Evolutionary conservation across 1,140 invertebrate species (phyloP), one percentile per base, ranked within the genome.

Genomic region (Zaprionus inermis): DNA sequence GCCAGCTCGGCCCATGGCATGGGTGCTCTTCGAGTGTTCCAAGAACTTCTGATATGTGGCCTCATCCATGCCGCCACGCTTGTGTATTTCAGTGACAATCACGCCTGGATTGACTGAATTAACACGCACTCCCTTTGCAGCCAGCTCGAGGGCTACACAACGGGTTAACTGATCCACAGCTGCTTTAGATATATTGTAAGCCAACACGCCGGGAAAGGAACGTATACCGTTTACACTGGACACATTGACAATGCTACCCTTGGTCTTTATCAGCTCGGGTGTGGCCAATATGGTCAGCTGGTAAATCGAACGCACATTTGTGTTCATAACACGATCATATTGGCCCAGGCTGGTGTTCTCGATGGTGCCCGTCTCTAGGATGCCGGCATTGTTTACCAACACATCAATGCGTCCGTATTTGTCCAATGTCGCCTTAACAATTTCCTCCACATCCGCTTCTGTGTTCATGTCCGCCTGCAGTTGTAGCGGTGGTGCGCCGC

Each of bases 131-230:
- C 96, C 94, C 92, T 97, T 97, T 0, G 94, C 71, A 3, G 96
- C 97, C 34, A 98, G 92, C 91, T 98, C 97, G 71, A 98, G 93
- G 20, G 96, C 96, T 7, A 94, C 93, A 80, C 96, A 97, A 79
- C 96, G 94, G 1, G 98, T 98, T 51, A 99, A 94, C 89, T 98
- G 98, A 93, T 99, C 97, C 0, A 99, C 92, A 2, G 97, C 96
- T 41, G 97, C 94, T 93, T 99, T 99, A 9, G 97, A 98, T 83
- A 98, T 95, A 79, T 96, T 96, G 90, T 99, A 99, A 0, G 97
- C 95, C 56, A 97, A 92, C 7, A 96, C 94, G 59, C 95, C 95
- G 20, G 96, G 94, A 81, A 97, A 97, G 1, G 97, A 94, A 84
- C 97, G 92, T 7, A 97, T 93, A 22, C 97, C 97, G 88, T 95